Percentiles rank a stretch among this genome's conserved stretches.
These are phyloP conservation scores for Crossocerus cetratus DNA, from an alignment of 2,888 invertebrate genomes.

Conservation along the genomic window DNA sequence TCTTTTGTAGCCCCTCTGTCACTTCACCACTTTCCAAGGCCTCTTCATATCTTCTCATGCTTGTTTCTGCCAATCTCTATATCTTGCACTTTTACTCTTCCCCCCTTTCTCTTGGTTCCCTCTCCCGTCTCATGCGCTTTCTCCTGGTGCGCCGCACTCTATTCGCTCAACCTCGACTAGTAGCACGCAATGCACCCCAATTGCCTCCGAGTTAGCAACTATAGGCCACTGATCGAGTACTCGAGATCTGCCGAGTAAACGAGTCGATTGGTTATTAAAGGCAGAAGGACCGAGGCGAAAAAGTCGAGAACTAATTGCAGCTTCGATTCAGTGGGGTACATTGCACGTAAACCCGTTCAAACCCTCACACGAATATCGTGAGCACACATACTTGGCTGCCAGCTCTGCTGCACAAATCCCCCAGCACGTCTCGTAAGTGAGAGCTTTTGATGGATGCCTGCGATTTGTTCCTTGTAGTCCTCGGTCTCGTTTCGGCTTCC, in stretches of 20 bases:
- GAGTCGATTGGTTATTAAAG: no score
- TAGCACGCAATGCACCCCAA: constrained; percentile 41
- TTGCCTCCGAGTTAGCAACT: no score
- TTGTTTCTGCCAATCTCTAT: constrained; percentile 15
- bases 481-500: constrained; percentile 9
- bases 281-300: no score
- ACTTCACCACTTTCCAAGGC: neutral
- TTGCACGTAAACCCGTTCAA: neutral
- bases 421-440: constrained; percentile 16
- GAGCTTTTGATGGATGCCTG: constrained; percentile 42
- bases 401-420: constrained; percentile 33
- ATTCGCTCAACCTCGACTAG: constrained; percentile 51
- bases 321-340: neutral
- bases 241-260: no score
- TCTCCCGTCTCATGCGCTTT: constrained; percentile 39
- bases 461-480: constrained; percentile 9
- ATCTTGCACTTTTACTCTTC: constrained; percentile 15
- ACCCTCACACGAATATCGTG: neutral
- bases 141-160: constrained; percentile 46
- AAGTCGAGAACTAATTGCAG: no score
- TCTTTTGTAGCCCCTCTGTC: neutral
- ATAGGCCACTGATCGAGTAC: no score
- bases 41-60: constrained; percentile 26
- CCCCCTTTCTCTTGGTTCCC: constrained; percentile 16
- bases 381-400: constrained; percentile 19